These are phyloP conservation scores for Thunnus maccoyii DNA, from an alignment of 2,113 vertebrate genomes.

Conservation along the genomic window DNA sequence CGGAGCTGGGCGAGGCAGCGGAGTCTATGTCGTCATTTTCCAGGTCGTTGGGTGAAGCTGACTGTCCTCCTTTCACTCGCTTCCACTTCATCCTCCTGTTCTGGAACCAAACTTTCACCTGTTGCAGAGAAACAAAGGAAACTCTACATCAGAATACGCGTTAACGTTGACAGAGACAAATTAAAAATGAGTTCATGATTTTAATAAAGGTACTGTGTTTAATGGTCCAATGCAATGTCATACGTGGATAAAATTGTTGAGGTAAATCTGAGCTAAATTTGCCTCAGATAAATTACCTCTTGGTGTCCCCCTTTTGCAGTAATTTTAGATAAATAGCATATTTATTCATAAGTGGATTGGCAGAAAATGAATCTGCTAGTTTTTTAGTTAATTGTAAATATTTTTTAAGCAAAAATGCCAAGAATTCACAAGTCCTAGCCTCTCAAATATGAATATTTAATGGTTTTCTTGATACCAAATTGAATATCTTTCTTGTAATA, in stretches of 20 bases:
- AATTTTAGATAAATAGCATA: background rate
- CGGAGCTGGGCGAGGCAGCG: slow-evolving; percentile 92
- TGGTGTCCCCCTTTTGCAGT: background rate
- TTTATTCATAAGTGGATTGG: background rate
- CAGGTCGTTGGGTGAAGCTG: slow-evolving; percentile 88
- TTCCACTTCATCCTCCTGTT: slow-evolving; percentile 99
- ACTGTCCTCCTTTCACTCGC: slow-evolving; percentile 94
- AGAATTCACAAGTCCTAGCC: no score
- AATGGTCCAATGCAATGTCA: background rate
- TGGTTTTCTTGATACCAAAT: background rate
- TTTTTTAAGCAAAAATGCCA: no score
- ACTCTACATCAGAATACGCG: background rate
- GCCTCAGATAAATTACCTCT: no score
- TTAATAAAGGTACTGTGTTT: background rate
- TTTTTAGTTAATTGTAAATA: background rate
- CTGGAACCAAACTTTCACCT: slow-evolving; percentile 99
- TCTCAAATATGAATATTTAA: no score
- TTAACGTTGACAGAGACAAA: background rate
- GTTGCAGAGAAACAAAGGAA: slow-evolving; percentile 12
- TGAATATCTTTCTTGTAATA: background rate
- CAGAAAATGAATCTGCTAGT: background rate
- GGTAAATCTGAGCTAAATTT: background rate
- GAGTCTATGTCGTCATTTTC: slow-evolving; percentile 93
- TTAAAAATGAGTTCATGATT: background rate
- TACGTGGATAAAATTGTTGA: background rate